Evolutionary conservation across 2,113 vertebrate genomes (phyloP), one percentile per base, ranked within the genome.

Genomic region (Nesospiza acunhae): DNA sequence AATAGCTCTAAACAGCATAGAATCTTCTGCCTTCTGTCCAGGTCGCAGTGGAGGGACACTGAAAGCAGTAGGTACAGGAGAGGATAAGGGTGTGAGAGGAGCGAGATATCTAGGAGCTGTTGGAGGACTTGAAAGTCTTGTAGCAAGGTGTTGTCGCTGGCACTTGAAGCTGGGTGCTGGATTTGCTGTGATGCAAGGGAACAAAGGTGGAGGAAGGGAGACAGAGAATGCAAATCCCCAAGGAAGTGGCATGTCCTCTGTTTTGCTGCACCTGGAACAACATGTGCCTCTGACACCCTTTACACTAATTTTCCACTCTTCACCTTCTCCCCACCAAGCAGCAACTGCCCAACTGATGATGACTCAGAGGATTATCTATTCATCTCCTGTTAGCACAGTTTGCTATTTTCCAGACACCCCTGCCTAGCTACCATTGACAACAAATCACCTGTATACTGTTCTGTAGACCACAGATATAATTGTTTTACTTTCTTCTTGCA

Each of bases 81-180:
- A 15, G 7, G 6, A 35, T 18, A 59, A 81, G 26, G 5, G 12
- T 88, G 46, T 77, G 37, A 80, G 28, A 50, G 27, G 15, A 85
- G 6, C 0, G 0, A 83, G 21, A 11, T 47, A 49, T 44, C 46
- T 28, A 28, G 83, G 15, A 79, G 18, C 7, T 75, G 2, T 2
- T 8, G 12, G 46, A 93, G 44, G 50, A 87, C 33, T 2, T 70
- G 5, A 23, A 84, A 81, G 17, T 78, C 50, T 59, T 44, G 17
- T 35, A 68, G 64, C 39, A 33, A 31, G 22, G 15, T 20, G 9
- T 26, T 59, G 58, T 64, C 27, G 28, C 13, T 42, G 37, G 14
- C 60, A 42, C 33, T 52, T 4, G 2, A 92, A 82, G 69, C 67
- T 16, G 30, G 8, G 11, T 90, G 59, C 44, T 68, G 33, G 58